Evolutionary conservation across 1,140 invertebrate species (phyloP), one percentile per base, ranked within the genome.

Genomic region (Brachystomella parvula): DNA sequence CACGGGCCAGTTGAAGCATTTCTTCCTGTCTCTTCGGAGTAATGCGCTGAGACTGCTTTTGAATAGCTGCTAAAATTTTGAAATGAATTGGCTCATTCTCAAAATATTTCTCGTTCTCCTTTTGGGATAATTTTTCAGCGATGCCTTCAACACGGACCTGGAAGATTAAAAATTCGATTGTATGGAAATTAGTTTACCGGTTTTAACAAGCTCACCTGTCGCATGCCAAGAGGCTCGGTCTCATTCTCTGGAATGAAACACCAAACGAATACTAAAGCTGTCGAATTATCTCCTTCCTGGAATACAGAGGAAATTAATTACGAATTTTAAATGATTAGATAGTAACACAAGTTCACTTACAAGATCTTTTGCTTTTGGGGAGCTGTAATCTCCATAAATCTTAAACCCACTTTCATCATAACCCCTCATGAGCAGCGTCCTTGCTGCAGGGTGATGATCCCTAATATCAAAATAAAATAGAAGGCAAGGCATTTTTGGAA

Each of bases 101-200:
- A 53, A 53, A 53, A 26, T 53, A 53, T 53, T 53, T 26, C 24
- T 53, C 49, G 49, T 53, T 53, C 24, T 53, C 49, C 21, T 26
- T 53, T 53, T 26, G 12, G 24, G 12, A 17, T 24, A 53, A 53
- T 26, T 53, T 53, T 24, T 53, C 49, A 9, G 49, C 49, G 21
- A 53, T 53, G 6, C 49, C 49, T 53, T 53, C 49, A 6, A 53
- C 21, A 24, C 49, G 49, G 49, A 53, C 49, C 49, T 53, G 49
- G 3, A 53, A n/a, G n/a, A 53, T 15, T 26, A 53, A 53, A 53
- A 53, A 53, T 26, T 53, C 6, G 24, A 53, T 53, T 24, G 24
- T 17, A 53, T 53, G 15, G 24, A 53, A 26, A 53, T 17, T 53
- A 53, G 12, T 53, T 53, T 26, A 24, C 19, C 35, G 19, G 19